Percentiles rank a stretch among this genome's conserved stretches.
These are phyloP conservation scores for Lydus trimaculatus DNA, from an alignment of 2,888 invertebrate genomes.

Conservation along the genomic window DNA sequence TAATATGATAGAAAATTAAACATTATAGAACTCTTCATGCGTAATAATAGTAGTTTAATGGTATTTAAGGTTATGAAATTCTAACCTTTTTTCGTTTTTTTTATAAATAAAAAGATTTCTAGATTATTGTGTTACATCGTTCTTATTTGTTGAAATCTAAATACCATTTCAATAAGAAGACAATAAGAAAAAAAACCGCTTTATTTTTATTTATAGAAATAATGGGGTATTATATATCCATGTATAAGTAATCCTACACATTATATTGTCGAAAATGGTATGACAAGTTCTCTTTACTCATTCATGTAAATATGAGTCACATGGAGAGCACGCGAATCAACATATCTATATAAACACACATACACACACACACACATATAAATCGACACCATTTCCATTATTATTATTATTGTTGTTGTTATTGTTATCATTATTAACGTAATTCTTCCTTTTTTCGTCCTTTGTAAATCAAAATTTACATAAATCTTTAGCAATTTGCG, in stretches of 20 bases:
- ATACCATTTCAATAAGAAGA: background rate
- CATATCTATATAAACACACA: background rate
- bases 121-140: background rate
- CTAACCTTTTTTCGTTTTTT: background rate
- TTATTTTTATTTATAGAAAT: background rate
- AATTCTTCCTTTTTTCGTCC: background rate
- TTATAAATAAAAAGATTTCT: background rate
- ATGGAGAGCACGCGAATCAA: conserved; percentile 3
- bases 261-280: conserved; percentile 44
- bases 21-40: background rate
- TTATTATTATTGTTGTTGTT: background rate
- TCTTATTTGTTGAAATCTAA: background rate
- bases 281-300: conserved; percentile 45
- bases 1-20: background rate
- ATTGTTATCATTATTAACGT: background rate
- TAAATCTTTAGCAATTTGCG: background rate
- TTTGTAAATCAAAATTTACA: background rate
- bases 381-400: background rate
- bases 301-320: conserved; percentile 13
- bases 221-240: background rate
- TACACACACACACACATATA: background rate
- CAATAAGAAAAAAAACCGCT: background rate
- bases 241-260: conserved; percentile 17
- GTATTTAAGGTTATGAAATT: conserved; percentile 1
- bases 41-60: conserved; percentile 2